Percentiles rank a stretch among this genome's conserved stretches.
Evolutionary conservation across 1,140 invertebrate species (phyloP).

Genomic region (Micrasema minimum): DNA sequence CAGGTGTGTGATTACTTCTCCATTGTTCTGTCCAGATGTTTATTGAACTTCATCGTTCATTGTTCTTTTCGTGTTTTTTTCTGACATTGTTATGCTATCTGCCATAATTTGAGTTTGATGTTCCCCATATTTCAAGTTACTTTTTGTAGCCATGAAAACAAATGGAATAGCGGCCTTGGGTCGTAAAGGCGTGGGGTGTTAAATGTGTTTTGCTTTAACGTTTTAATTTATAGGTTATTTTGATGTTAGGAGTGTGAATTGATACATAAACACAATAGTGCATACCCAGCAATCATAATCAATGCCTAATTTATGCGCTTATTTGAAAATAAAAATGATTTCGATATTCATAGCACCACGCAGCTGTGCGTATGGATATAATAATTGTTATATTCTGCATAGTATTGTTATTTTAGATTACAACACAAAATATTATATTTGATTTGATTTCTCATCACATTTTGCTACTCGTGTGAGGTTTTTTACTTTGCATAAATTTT

Average conservation of each 20-base stretch:
- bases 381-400: too few species aligned
- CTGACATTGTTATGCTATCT: slow-evolving; percentile 7
- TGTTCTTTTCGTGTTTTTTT: slow-evolving; percentile 27
- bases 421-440: too few species aligned
- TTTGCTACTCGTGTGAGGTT: too few species aligned
- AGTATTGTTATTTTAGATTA: too few species aligned
- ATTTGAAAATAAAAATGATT: too few species aligned
- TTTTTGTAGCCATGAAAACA: slow-evolving; percentile 14
- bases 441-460: too few species aligned
- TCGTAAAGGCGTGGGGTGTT: slow-evolving; percentile 3
- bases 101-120: slow-evolving; percentile 1
- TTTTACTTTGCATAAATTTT: too few species aligned
- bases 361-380: too few species aligned
- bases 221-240: not conserved
- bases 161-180: slow-evolving; percentile 2
- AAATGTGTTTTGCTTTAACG: not conserved
- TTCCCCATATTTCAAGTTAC: slow-evolving; percentile 19
- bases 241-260: not conserved
- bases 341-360: too few species aligned
- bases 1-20: slow-evolving; percentile 26
- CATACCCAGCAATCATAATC: too few species aligned
- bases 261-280: too few species aligned
- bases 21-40: slow-evolving; percentile 35
- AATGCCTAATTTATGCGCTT: too few species aligned
- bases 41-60: slow-evolving; percentile 33